These are phyloP conservation scores for Drepana falcataria DNA, from an alignment of 2,888 invertebrate genomes.

Conservation along the genomic window DNA sequence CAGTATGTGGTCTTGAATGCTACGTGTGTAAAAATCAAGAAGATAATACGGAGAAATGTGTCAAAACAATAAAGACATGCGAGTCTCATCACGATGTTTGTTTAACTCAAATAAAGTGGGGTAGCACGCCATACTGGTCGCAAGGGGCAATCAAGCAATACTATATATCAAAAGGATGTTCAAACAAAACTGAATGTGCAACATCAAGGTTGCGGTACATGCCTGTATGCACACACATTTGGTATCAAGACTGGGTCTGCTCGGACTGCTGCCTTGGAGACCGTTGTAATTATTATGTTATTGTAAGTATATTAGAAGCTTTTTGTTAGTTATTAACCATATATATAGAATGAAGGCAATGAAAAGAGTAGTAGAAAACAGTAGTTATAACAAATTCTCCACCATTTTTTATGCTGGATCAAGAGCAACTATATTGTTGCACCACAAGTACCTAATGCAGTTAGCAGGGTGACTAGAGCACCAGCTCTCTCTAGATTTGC, in stretches of 20 bases:
- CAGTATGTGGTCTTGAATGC: constrained; percentile 89
- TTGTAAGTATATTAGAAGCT: constrained; percentile 83
- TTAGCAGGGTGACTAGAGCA: too few species aligned
- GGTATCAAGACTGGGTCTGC: constrained; percentile 98
- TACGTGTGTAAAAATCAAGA: constrained; percentile 97
- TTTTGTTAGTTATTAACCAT: not conserved
- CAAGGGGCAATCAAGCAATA: constrained; percentile 95
- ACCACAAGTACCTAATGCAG: too few species aligned
- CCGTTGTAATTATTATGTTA: constrained; percentile 95
- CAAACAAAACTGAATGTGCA: constrained; percentile 88
- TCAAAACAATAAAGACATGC: constrained; percentile 94
- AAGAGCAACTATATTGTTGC: too few species aligned
- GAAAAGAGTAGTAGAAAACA: too few species aligned
- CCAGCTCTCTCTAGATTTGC: too few species aligned
- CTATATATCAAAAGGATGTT: constrained; percentile 94
- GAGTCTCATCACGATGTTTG: constrained; percentile 92
- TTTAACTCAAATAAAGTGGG: constrained; percentile 94
- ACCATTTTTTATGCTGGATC: too few species aligned
- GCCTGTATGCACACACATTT: constrained; percentile 91
- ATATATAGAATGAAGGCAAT: too few species aligned
- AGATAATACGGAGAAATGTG: constrained; percentile 94
- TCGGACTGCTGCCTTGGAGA: constrained; percentile 97
- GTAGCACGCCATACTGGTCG: constrained; percentile 97
- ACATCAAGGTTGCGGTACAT: constrained; percentile 83
- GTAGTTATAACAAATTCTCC: too few species aligned